A percentile compares a stretch with the other conserved stretches of the same genome.
phyloP scores from a whole-genome alignment of 2,113 vertebrate species.

The Pygoscelis antarcticus region DNA sequence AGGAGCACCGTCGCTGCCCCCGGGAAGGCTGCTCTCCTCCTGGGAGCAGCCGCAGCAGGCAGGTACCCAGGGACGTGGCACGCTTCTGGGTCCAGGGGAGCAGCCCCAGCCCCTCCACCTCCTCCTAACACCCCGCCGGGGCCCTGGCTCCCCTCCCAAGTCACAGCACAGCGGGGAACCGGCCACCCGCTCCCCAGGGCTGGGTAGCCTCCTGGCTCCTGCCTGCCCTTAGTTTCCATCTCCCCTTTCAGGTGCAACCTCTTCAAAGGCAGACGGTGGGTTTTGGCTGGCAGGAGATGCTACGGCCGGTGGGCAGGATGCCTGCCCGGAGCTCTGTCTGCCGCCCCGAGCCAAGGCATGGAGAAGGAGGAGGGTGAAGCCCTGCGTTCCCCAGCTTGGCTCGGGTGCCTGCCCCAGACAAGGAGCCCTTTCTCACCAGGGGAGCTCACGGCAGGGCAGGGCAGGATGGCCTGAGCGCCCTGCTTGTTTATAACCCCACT shows the following conservation, averaged over 20 bases:
- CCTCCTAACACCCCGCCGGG: not conserved
- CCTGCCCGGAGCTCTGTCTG: not conserved
- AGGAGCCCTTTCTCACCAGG: constrained; percentile 65
- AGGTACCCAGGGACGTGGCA: not conserved
- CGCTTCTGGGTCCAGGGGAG: not conserved
- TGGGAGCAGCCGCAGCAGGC: not conserved
- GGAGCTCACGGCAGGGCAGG: not conserved
- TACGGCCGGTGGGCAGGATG: not conserved
- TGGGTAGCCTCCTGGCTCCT: not conserved
- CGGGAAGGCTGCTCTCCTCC: not conserved
- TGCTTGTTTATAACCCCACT: constrained; percentile 50
- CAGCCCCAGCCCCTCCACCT: not conserved
- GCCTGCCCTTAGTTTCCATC: not conserved
- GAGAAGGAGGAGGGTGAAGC: not conserved
- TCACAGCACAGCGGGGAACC: not conserved
- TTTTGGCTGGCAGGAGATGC: constrained; percentile 43
- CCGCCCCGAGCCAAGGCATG: not conserved
- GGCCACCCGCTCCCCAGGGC: not conserved
- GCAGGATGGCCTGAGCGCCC: constrained; percentile 33
- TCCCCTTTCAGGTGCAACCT: constrained; percentile 11
- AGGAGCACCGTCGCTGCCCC: not conserved
- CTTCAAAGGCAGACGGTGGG: not conserved
- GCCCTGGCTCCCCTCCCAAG: not conserved
- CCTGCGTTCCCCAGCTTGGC: not conserved
- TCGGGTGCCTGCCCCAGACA: constrained; percentile 40